Evolutionary conservation across 2,888 invertebrate species (phyloP).

Genomic region (Campopleginae sp.): DNA sequence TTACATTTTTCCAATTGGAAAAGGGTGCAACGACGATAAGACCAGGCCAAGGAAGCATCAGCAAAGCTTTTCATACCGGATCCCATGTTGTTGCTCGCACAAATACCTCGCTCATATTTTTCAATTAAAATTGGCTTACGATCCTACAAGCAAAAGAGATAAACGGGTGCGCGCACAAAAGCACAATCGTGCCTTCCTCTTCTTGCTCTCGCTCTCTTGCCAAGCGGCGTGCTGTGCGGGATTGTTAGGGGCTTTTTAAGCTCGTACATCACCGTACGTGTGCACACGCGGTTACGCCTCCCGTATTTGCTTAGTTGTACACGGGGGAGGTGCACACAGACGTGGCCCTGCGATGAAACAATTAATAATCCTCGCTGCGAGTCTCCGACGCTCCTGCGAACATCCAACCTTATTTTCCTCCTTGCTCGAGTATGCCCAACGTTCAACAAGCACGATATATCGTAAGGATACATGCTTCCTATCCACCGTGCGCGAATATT

Average conservation of each 20-base stretch:
- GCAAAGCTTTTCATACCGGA: constrained; percentile 39
- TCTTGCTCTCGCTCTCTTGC: constrained; percentile 37
- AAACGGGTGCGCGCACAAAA: constrained; percentile 33
- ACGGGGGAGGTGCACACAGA: constrained; percentile 79
- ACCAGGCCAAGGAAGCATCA: constrained; percentile 26
- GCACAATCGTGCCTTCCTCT: constrained; percentile 72
- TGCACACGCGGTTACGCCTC: constrained; percentile 80
- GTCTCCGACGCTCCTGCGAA: constrained; percentile 23
- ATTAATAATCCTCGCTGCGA: constrained; percentile 79
- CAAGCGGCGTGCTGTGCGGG: constrained; percentile 62
- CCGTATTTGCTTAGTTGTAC: constrained; percentile 83
- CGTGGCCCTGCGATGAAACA: constrained; percentile 82
- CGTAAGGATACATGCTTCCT: background rate
- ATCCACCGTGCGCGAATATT: background rate
- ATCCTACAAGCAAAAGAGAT: constrained; percentile 25
- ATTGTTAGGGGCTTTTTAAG: constrained; percentile 81
- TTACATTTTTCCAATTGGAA: constrained; percentile 83
- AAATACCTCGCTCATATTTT: constrained; percentile 25
- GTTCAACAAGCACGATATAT: background rate
- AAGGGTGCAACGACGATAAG: constrained; percentile 67
- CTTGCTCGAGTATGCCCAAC: background rate
- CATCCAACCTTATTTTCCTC: constrained; percentile 24
- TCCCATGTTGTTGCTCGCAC: constrained; percentile 1
- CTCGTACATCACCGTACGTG: constrained; percentile 81
- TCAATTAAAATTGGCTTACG: constrained; percentile 59